Percentiles rank a stretch among this genome's conserved stretches.
Evolutionary conservation across 2,888 invertebrate genomes (phyloP).

Genomic region (Rotaria sp.): DNA sequence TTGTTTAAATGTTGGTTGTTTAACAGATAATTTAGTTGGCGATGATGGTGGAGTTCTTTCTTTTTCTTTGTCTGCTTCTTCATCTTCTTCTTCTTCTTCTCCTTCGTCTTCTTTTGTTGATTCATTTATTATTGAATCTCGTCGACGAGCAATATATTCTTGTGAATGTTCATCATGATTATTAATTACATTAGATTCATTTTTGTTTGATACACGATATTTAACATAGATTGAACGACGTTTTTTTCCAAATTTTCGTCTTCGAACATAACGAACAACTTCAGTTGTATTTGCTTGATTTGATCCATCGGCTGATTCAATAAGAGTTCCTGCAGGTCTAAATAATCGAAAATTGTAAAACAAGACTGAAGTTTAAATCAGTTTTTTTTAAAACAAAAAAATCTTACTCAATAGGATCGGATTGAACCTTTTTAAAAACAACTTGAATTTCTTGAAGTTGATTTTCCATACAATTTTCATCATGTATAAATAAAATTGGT

Average conservation of each 20-base stretch:
- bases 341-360: not conserved
- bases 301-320: not conserved
- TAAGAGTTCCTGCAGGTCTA: not conserved
- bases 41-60: not conserved
- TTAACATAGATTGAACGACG: not conserved
- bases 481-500: not conserved
- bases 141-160: slow-evolving; percentile 16
- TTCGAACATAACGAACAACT: not conserved
- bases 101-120: not conserved
- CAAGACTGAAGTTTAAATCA: no score
- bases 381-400: no score
- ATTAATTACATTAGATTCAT: not conserved
- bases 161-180: not conserved
- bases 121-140: not conserved
- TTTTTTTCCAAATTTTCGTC: slow-evolving; percentile 19
- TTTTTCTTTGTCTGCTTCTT: not conserved
- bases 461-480: not conserved
- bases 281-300: not conserved
- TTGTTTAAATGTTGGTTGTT: slow-evolving; percentile 7
- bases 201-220: not conserved
- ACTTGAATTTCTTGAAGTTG: not conserved
- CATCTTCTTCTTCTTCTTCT: not conserved
- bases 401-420: not conserved
- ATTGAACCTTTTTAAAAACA: not conserved
- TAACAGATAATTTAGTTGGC: not conserved